Evolutionary conservation across 1,140 invertebrate species (phyloP), one percentile per base, ranked within the genome.

Genomic region (Cotesia vestalis): DNA sequence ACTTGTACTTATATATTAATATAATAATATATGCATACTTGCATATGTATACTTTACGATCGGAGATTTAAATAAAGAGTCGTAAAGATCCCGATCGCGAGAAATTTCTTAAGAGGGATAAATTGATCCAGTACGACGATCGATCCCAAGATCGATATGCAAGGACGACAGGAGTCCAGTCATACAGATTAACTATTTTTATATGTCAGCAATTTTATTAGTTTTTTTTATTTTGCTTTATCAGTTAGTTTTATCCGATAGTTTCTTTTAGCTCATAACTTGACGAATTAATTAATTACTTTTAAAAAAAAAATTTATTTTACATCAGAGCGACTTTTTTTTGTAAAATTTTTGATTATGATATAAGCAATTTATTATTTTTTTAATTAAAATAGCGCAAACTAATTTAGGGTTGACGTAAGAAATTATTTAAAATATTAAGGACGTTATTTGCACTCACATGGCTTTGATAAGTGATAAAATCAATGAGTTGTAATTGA

Each of bases 221-320:
- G n/a, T 63, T 20, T 51, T 51, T 66, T 27, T 66, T n/a, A n/a
- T n/a, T 52, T 27, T 2, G 27, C 14, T n/a, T 66, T 17, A 52
- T 36, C 14, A 66, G 4, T 11, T 11, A 46, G 20, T 66, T 66
- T 66, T 66, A 66, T 51, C 8, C 8, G 66, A 64, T 64, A 64
- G 62, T n/a, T n/a, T 12, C 4, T 14, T 51, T 64, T 64, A 27
- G 27, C 27, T 27, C 27, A 61, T 69, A 38, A 40, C 27, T 69
- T 69, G 68, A 69, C 36, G 51, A 69, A 69, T 69, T 62, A 61
- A 61, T 61, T 14, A 59, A 61, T 63, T 27, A 38, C 9, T 63
- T 36, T 6, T 46, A 11, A 46, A 46, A 46, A 46, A 9, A 46
- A 46, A 46, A 8, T 46, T 27, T 27, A 27, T 27, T 27, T 27